Base-by-base conservation (phyloP, 2,888 invertebrate genomes). In the Ochlodes sylvanus region DNA sequence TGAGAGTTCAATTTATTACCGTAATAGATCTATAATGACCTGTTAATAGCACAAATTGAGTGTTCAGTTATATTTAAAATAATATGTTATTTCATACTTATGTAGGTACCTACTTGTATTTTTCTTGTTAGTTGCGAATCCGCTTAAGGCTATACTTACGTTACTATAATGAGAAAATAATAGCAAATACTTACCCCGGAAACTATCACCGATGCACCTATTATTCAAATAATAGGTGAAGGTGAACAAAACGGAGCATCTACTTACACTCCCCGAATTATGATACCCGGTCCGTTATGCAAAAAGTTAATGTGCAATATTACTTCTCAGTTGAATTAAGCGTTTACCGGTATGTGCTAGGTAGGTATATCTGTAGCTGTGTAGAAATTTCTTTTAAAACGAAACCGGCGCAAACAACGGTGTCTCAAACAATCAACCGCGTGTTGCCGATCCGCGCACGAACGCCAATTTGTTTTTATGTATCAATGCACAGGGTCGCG, bases 331-430 rank as follows among this genome's bases (percentile, higher is more conserved):
- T 47, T 17, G 17, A 9, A 47, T 47, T 47, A 47, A 47, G 44
- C 9, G 7, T 15, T 47, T 17, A 17, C 15, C 17, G 6, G 44
- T 34, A 38, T 38, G 38, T 12, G 0, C 38, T 38, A 38, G 38
- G 38, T 10, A 38, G 10, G 10, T 38, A 9, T 9, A 10, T 38
- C 10, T 9, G 10, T 38, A 0, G 9, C 10, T 38, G 6, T n/a
- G 10, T 15, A 47, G 19, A 15, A 50, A 41, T 54, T 60, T 54
- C 75, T 73, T 74, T 72, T 64, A 72, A 69, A 63, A 70, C 64
- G 70, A 75, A 82, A 77, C 79, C 77, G 74, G 78, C 74, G 72
- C 81, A 75, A 62, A 67, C 74, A 83, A 80, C 84, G 79, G 81
- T 75, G 65, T 71, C 69, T 76, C 70, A 76, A 80, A 79, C 79